These are phyloP conservation scores for Neotoxoptera formosana DNA, from an alignment of 1,140 invertebrate species.

Conservation along the genomic window DNA sequence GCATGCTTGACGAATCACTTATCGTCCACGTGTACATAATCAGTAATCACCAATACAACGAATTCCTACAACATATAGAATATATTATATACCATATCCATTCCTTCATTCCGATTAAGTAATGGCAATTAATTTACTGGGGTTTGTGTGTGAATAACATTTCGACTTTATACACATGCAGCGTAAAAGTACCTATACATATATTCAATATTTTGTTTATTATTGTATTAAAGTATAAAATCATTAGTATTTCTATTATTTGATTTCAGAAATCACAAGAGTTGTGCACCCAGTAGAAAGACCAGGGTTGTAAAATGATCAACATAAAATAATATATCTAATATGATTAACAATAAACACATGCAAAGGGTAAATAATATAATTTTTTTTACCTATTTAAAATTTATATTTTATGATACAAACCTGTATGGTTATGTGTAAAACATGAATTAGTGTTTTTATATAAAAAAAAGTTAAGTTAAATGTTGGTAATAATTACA, in stretches of 20 bases:
- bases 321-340: neutral
- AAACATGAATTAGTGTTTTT: neutral
- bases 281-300: neutral
- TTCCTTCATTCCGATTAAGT: too few relatives aligned
- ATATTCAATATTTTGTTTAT: neutral
- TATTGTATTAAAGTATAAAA: neutral
- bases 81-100: too few relatives aligned
- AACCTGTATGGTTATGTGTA: neutral
- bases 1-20: too few relatives aligned
- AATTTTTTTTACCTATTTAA: neutral
- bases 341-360: neutral
- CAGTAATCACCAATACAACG: too few relatives aligned
- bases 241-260: neutral
- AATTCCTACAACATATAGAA: too few relatives aligned
- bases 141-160: too few relatives aligned
- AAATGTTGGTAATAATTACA: neutral
- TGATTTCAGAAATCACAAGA: conserved; percentile 11
- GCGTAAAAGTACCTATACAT: too few relatives aligned
- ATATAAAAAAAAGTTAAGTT: neutral
- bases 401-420: neutral
- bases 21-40: too few relatives aligned
- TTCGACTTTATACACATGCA: too few relatives aligned
- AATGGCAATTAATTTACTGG: too few relatives aligned
- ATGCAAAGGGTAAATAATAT: conserved; percentile 15
- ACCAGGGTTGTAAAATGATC: neutral